A percentile compares a stretch with the other conserved stretches of the same genome.
phyloP scores from a whole-genome alignment of 2,113 vertebrate species.

The Heteronetta atricapilla region DNA sequence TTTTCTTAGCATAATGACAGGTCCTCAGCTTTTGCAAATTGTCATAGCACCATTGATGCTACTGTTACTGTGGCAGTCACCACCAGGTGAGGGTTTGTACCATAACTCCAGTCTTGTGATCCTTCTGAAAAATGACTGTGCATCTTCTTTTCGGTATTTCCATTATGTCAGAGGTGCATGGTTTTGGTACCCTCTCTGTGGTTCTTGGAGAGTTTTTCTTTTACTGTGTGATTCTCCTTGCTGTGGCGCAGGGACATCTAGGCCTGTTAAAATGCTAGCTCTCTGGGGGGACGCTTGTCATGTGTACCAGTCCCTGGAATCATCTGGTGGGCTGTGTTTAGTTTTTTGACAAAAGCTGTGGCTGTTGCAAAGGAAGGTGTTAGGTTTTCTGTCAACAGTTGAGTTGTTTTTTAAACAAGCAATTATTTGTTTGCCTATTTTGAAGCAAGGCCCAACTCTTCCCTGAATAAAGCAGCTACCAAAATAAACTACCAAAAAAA shows the following conservation, averaged over 20 bases:
- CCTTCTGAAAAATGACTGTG: rapidly evolving
- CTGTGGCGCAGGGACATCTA: not conserved
- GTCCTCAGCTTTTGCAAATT: not conserved
- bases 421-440: not conserved
- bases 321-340: not conserved
- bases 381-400: not conserved
- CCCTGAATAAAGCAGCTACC: not conserved
- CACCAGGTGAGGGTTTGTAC: not conserved
- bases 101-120: not conserved
- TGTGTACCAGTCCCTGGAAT: not conserved
- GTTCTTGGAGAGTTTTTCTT: not conserved
- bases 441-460: not conserved
- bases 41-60: rapidly evolving
- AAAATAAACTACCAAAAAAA: not conserved
- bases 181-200: not conserved
- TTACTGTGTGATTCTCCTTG: not conserved
- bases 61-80: not conserved
- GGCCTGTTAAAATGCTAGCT: not conserved
- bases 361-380: not conserved
- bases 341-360: not conserved
- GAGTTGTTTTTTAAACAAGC: not conserved
- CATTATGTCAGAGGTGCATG: not conserved
- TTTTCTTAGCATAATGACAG: not conserved
- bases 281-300: not conserved
- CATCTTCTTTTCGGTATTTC: not conserved